Percentiles rank a stretch among this genome's conserved stretches.
Evolutionary conservation across 1,140 invertebrate genomes (phyloP).

Genomic region (Littorina saxatilis): DNA sequence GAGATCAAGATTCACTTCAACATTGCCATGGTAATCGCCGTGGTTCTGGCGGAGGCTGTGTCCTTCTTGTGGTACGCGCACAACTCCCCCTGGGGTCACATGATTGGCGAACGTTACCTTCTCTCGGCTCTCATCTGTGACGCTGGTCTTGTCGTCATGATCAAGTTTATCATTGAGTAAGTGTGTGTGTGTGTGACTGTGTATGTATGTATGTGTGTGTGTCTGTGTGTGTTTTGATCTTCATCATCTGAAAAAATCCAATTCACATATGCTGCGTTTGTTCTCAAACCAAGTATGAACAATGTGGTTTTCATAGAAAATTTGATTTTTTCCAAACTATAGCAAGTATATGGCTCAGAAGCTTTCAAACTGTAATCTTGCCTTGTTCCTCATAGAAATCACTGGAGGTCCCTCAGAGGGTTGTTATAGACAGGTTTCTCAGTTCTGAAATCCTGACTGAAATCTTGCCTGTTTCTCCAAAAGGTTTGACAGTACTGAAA

Average conservation of each 20-base stretch:
- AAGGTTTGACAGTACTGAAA: too few species aligned
- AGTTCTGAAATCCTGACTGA: neutral
- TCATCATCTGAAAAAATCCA: neutral
- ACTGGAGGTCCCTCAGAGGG: too few species aligned
- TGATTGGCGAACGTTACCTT: conserved; percentile 62
- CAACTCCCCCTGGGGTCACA: conserved; percentile 57
- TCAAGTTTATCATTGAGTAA: conserved; percentile 65
- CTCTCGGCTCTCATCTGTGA: conserved; percentile 63
- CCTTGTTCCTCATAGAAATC: too few species aligned
- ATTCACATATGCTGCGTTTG: neutral
- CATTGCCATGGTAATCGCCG: conserved; percentile 66
- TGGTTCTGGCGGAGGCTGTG: conserved; percentile 60
- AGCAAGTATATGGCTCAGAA: too few species aligned
- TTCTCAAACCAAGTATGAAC: too few species aligned
- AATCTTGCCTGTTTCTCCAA: too few species aligned
- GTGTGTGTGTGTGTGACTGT: neutral
- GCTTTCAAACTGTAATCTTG: too few species aligned
- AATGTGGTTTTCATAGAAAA: too few species aligned
- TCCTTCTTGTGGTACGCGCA: conserved; percentile 62
- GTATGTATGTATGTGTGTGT: neutral
- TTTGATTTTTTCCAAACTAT: too few species aligned
- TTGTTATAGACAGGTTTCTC: too few species aligned
- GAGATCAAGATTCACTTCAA: conserved; percentile 63
- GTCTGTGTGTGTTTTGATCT: neutral
- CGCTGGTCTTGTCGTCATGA: conserved; percentile 55